Conservation (phyloP, 30 jellyfish, hydroid and myxozoan species). For the Clytia hemisphaerica region DNA sequence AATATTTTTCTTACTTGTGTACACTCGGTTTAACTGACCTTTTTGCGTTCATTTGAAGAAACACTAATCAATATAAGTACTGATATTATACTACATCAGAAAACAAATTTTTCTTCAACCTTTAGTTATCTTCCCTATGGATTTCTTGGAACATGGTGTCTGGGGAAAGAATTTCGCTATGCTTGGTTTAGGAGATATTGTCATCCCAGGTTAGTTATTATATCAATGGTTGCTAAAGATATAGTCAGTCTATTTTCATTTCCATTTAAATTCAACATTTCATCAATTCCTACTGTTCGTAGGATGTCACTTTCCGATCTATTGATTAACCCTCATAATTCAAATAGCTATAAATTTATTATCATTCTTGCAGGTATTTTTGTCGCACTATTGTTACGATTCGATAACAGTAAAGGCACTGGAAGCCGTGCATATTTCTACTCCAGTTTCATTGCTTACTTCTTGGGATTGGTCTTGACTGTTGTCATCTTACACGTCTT, state of each 20-base stretch:
- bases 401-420: slow-evolving; percentile 77
- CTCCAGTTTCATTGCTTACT: slow-evolving; percentile 76
- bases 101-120: neutral
- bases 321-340: no score
- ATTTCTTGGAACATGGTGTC: slow-evolving; percentile 78
- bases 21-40: no score
- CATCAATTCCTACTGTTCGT: no score
- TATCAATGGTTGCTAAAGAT: neutral
- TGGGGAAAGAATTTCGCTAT: slow-evolving; percentile 87
- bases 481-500: slow-evolving; percentile 69
- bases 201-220: slow-evolving; percentile 75
- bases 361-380: slow-evolving; percentile 53
- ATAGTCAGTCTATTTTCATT: neutral
- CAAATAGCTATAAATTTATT: no score
- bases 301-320: neutral
- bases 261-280: neutral
- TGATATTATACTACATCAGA: no score
- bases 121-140: slow-evolving; percentile 94
- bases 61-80: no score
- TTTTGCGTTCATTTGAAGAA: no score
- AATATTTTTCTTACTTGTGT: no score
- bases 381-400: slow-evolving; percentile 75
- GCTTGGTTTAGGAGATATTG: slow-evolving; percentile 97
- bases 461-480: slow-evolving; percentile 72
- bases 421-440: slow-evolving; percentile 73